phyloP scores from a whole-genome alignment of 2,797 vertebrate genomes.

The Salarias fasciatus region DNA sequence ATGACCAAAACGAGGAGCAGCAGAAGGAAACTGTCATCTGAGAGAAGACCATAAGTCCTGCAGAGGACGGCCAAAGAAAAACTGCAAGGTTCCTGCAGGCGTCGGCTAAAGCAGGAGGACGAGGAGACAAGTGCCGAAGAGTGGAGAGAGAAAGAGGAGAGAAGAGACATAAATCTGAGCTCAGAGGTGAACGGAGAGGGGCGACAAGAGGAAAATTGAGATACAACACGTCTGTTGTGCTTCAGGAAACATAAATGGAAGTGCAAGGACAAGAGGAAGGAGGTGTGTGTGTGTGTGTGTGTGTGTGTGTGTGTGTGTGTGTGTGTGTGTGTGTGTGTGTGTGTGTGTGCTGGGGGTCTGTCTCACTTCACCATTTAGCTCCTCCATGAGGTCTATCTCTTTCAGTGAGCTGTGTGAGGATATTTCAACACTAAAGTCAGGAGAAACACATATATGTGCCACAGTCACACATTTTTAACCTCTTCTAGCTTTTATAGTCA shows the following conservation, averaged over 20 bases:
- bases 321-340: too few species aligned
- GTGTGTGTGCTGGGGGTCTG: too few species aligned
- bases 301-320: too few species aligned
- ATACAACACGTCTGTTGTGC: constrained; percentile 33
- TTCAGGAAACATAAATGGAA: constrained; percentile 46
- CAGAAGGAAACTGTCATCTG: not conserved
- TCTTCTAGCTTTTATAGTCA: too few species aligned
- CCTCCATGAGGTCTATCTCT: not conserved
- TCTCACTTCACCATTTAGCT: constrained; percentile 1
- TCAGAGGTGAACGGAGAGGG: constrained; percentile 17
- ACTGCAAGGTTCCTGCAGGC: too few species aligned
- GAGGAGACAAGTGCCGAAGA: not conserved
- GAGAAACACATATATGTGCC: too few species aligned
- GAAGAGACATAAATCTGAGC: constrained; percentile 5
- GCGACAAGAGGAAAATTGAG: constrained; percentile 25
- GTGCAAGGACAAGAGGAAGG: not conserved
- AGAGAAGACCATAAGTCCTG: not conserved
- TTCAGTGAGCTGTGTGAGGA: too few species aligned
- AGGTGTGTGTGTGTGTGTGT: too few species aligned
- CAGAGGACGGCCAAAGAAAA: not conserved
- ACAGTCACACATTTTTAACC: too few species aligned
- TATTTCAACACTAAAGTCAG: too few species aligned
- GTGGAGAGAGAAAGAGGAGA: constrained; percentile 6
- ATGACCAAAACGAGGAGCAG: not conserved
- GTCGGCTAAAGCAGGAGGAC: too few species aligned